Evolutionary conservation across 2,888 invertebrate genomes (phyloP).

Genomic region (Cephus sareptanus): DNA sequence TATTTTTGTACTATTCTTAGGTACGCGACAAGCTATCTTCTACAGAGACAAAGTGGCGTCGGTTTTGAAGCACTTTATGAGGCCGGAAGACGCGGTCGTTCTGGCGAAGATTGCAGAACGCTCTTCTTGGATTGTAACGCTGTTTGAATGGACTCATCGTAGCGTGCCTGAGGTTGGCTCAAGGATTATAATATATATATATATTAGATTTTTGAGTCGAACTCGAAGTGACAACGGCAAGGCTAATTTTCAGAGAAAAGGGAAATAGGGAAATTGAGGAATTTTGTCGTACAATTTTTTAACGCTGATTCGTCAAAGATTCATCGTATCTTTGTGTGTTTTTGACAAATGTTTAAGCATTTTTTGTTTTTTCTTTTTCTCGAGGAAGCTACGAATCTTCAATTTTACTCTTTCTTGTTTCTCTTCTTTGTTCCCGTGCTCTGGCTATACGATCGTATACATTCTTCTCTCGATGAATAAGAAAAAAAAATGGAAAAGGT

Average conservation of each 20-base stretch:
- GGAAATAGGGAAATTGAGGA: not conserved
- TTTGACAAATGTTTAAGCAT: not conserved
- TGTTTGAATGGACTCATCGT: slow-evolving; percentile 70
- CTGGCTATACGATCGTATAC: not conserved
- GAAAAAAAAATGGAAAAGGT: not conserved
- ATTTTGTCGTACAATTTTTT: not conserved
- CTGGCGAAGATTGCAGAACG: slow-evolving; percentile 87
- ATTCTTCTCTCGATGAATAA: not conserved
- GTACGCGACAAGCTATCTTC: slow-evolving; percentile 86
- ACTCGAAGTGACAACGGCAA: not conserved
- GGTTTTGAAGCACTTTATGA: slow-evolving; percentile 85
- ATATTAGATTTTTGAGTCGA: not conserved
- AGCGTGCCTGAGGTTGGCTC: not conserved
- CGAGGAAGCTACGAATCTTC: not conserved
- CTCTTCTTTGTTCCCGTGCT: not conserved
- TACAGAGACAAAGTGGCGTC: slow-evolving; percentile 79
- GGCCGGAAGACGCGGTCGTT: slow-evolving; percentile 87
- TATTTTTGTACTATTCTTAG: slow-evolving; percentile 64
- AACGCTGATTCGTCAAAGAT: no score
- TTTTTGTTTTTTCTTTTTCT: not conserved
- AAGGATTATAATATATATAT: not conserved
- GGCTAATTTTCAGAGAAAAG: not conserved
- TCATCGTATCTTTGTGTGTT: not conserved
- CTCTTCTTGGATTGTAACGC: slow-evolving; percentile 90
- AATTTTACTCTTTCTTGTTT: not conserved